phyloP scores from a whole-genome alignment of 2,888 invertebrate genomes.

The Loripinus fragilis region DNA sequence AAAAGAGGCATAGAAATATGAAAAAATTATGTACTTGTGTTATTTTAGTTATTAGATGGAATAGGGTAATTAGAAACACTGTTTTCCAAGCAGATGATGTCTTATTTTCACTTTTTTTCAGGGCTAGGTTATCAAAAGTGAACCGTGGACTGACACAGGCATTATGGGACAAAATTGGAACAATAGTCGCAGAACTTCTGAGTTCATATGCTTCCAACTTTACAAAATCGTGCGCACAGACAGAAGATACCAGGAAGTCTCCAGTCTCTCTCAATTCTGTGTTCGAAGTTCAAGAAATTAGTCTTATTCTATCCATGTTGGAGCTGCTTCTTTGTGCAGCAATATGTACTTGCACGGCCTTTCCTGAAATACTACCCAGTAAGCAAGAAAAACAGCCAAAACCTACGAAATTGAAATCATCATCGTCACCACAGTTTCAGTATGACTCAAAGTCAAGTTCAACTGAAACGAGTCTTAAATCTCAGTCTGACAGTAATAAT shows the following conservation, averaged over 20 bases:
- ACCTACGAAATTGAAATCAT: slow-evolving; percentile 49
- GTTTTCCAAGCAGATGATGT: too few species aligned
- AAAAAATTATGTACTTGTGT: too few species aligned
- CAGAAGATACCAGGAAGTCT: slow-evolving; percentile 8
- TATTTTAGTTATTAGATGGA: too few species aligned
- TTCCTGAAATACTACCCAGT: slow-evolving; percentile 54
- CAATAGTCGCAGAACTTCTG: slow-evolving; percentile 54
- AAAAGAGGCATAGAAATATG: too few species aligned
- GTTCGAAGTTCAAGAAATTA: slow-evolving; percentile 60
- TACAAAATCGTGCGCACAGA: slow-evolving; percentile 19
- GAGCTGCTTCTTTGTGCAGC: slow-evolving; percentile 58
- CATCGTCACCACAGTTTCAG: slow-evolving; percentile 33
- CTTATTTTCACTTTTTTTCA: slow-evolving; percentile 45
- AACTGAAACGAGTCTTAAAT: slow-evolving; percentile 40
- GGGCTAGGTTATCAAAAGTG: slow-evolving; percentile 59
- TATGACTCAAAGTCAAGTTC: slow-evolving; percentile 17
- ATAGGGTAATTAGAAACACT: too few species aligned
- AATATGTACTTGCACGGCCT: slow-evolving; percentile 63
- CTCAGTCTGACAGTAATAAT: slow-evolving; percentile 42
- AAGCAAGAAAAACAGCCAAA: slow-evolving; percentile 37
- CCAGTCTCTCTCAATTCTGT: slow-evolving; percentile 21
- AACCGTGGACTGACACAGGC: slow-evolving; percentile 62
- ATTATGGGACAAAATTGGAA: slow-evolving; percentile 68
- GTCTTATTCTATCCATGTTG: slow-evolving; percentile 53
- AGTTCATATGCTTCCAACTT: slow-evolving; percentile 53